phyloP scores from a whole-genome alignment of 2,888 invertebrate species.

The Argynnis bischoffii region DNA sequence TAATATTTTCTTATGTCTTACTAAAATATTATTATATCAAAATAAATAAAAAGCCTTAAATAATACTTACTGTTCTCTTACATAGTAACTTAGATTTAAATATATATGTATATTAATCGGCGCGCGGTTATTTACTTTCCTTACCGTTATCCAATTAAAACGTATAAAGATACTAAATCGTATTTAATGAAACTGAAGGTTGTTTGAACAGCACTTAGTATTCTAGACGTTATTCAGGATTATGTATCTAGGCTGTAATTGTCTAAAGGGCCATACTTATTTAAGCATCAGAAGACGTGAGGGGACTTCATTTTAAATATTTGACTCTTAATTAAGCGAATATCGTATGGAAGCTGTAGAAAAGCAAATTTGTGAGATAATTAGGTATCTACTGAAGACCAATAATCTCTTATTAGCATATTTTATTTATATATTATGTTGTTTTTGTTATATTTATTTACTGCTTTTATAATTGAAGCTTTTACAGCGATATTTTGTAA shows the following conservation, averaged over 20 bases:
- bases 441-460: no score
- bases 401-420: no score
- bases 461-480: not conserved
- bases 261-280: slow-evolving; percentile 18
- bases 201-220: slow-evolving; percentile 21
- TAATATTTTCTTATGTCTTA: no score
- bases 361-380: no score
- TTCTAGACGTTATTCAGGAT: slow-evolving; percentile 25
- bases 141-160: slow-evolving; percentile 16
- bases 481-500: not conserved
- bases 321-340: slow-evolving; percentile 20
- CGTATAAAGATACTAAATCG: slow-evolving; percentile 16
- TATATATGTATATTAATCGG: not conserved
- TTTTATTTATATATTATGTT: no score
- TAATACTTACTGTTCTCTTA: no score
- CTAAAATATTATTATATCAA: no score
- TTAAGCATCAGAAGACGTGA: slow-evolving; percentile 26
- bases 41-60: no score
- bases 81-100: not conserved
- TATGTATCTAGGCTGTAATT: slow-evolving; percentile 30
- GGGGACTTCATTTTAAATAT: slow-evolving; percentile 18
- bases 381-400: no score
- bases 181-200: slow-evolving; percentile 19
- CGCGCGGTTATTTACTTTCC: no score
- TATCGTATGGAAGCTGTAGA: slow-evolving; percentile 5